Evolutionary conservation across 2,113 vertebrate species (phyloP).

Genomic region (Sander vitreus): DNA sequence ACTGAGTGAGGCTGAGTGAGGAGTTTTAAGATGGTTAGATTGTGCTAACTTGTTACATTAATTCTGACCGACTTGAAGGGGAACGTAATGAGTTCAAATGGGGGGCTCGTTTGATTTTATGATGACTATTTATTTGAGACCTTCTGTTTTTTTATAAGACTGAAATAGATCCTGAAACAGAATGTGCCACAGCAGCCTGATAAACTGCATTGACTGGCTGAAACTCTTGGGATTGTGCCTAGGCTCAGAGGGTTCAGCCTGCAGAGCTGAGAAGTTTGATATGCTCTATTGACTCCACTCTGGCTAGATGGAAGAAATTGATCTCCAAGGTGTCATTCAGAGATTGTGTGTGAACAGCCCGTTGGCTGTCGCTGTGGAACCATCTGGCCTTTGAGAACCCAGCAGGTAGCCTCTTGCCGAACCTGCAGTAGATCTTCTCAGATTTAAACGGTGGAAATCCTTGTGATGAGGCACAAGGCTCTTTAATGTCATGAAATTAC

Average conservation of each 20-base stretch:
- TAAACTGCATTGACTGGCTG: constrained; percentile 3
- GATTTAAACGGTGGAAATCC: not conserved
- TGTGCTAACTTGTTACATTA: not conserved
- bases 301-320: constrained; percentile 62
- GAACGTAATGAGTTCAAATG: not conserved
- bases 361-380: constrained; percentile 31
- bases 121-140: not conserved
- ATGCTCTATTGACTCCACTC: constrained; percentile 55
- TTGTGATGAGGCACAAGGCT: not conserved
- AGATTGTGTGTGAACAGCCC: constrained; percentile 46
- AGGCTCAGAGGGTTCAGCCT: constrained; percentile 43
- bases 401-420: constrained; percentile 25
- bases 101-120: not conserved
- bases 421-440: not conserved
- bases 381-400: constrained; percentile 40
- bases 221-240: constrained; percentile 27
- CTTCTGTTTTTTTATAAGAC: not conserved
- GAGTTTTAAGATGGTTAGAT: not conserved
- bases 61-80: not conserved
- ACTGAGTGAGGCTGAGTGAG: not conserved
- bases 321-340: constrained; percentile 65
- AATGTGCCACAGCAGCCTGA: constrained; percentile 15
- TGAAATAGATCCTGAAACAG: constrained; percentile 29
- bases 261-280: constrained; percentile 47
- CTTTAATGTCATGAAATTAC: constrained; percentile 7